A percentile compares a stretch with the other conserved stretches of the same genome.
phyloP scores from a whole-genome alignment of 2,797 vertebrate genomes.

The Lithobates sylvaticus region DNA sequence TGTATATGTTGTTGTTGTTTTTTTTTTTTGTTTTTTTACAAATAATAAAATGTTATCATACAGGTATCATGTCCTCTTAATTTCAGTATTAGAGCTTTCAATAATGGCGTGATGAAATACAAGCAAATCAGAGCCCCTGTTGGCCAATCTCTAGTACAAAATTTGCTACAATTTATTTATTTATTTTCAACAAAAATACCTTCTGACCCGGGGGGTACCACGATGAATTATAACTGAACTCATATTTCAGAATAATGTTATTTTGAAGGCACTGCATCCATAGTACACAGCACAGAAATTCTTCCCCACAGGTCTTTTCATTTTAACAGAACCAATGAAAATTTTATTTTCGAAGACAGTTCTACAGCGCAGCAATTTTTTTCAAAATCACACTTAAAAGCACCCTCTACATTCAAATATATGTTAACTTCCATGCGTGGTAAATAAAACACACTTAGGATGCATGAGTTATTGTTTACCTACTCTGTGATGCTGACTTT shows the following conservation, averaged over 20 bases:
- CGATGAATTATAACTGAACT: constrained; percentile 2
- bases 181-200: constrained; percentile 9
- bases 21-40: constrained; percentile 10
- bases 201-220: neutral
- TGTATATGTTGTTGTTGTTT: neutral
- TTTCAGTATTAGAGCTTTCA: neutral
- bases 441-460: constrained; percentile 21
- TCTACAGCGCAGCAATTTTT: constrained; percentile 38
- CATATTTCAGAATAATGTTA: constrained; percentile 22
- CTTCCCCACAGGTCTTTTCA: neutral
- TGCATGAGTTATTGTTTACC: constrained; percentile 12
- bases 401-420: constrained; percentile 27
- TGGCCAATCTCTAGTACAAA: constrained; percentile 1
- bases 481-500: constrained; percentile 14
- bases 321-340: constrained; percentile 5
- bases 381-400: constrained; percentile 14
- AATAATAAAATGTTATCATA: constrained; percentile 21
- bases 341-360: constrained; percentile 35
- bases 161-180: neutral
- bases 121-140: neutral
- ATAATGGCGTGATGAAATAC: neutral
- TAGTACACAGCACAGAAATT: constrained; percentile 2
- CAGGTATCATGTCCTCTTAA: neutral
- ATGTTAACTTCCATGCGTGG: constrained; percentile 34
- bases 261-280: constrained; percentile 33